phyloP scores from a whole-genome alignment of 1,140 invertebrate genomes.

The Drosophila albomicans region DNA sequence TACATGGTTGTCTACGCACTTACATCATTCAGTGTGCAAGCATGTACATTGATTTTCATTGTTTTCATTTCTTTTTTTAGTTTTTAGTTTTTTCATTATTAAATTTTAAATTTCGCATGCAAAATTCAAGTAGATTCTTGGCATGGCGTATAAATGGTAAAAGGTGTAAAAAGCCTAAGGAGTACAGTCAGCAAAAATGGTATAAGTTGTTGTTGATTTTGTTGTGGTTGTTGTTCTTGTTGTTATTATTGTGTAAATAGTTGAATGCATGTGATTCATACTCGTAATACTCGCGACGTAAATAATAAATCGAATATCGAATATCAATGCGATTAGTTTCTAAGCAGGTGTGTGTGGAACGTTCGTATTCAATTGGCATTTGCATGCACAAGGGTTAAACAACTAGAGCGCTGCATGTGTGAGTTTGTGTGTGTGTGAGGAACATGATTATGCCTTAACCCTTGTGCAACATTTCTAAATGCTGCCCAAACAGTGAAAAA shows the following conservation, averaged over 20 bases:
- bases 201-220: constrained; percentile 67
- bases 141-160: constrained; percentile 63
- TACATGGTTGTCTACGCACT: constrained; percentile 25
- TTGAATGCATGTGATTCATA: constrained; percentile 47
- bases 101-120: constrained; percentile 11
- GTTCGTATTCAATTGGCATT: constrained; percentile 32
- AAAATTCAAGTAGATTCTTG: constrained; percentile 12
- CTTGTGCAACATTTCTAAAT: constrained; percentile 63
- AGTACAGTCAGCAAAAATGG: constrained; percentile 82
- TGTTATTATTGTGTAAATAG: constrained; percentile 59
- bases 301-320: constrained; percentile 18
- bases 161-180: constrained; percentile 83
- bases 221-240: constrained; percentile 27
- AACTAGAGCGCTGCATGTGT: constrained; percentile 12
- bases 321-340: constrained; percentile 16
- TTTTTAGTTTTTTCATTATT: background rate
- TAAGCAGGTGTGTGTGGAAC: constrained; percentile 33
- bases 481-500: constrained; percentile 42
- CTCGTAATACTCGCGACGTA: background rate
- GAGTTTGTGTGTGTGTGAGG: constrained; percentile 25
- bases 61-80: background rate
- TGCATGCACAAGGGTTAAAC: constrained; percentile 39
- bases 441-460: constrained; percentile 51
- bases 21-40: constrained; percentile 18
- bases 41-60: constrained; percentile 4